These are phyloP conservation scores for Hypsibius dujardini DNA, from an alignment of 1,140 invertebrate genomes.

Conservation along the genomic window DNA sequence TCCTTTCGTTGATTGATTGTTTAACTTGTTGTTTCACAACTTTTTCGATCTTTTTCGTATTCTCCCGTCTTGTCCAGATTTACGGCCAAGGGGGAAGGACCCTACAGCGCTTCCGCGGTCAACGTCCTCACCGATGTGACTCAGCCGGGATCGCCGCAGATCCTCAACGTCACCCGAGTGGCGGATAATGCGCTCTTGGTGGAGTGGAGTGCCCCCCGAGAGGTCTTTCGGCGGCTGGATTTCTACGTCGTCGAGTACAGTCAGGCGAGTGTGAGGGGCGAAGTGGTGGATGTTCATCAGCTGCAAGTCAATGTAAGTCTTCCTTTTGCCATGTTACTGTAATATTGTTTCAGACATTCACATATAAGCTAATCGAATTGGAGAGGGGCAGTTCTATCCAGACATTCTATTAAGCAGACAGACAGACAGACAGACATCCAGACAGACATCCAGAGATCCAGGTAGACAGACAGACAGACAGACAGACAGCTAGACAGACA, in stretches of 20 bases:
- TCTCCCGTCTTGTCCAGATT: not conserved
- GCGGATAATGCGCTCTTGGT: constrained; percentile 1
- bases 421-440: too few relatives aligned
- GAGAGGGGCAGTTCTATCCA: too few relatives aligned
- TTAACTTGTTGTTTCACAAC: too few relatives aligned
- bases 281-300: not conserved
- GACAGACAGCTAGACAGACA: too few relatives aligned
- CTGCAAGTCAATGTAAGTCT: not conserved
- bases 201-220: not conserved
- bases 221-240: not conserved
- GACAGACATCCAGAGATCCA: too few relatives aligned
- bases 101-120: not conserved
- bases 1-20: too few relatives aligned
- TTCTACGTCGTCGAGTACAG: not conserved
- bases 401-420: too few relatives aligned
- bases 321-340: not conserved
- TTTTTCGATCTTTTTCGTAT: too few relatives aligned
- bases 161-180: not conserved
- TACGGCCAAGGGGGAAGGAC: not conserved
- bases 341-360: too few relatives aligned
- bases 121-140: not conserved
- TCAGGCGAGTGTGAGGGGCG: not conserved
- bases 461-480: too few relatives aligned
- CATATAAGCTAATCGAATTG: too few relatives aligned
- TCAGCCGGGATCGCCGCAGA: not conserved